Evolutionary conservation across 2,888 invertebrate species (phyloP), one percentile per base, ranked within the genome.

Genomic region (Cephus nigrinus): DNA sequence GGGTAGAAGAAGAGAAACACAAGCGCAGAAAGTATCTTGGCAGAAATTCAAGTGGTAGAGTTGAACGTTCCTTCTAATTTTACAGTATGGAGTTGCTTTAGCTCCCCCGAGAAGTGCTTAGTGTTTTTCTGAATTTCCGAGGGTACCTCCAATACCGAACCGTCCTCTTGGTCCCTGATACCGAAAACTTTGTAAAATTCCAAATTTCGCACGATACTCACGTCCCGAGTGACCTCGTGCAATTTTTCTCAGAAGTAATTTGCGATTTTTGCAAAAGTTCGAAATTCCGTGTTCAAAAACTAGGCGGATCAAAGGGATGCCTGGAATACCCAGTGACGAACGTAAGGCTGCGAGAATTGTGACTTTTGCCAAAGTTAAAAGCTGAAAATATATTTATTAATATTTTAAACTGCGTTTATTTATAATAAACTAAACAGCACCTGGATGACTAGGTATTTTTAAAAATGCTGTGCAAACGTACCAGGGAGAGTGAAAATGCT

Each of bases 11-110:
- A 73, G 73, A 73, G 32, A 31, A 34, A 34, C 73, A 12, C 73
- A 74, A 33, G 74, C 12, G 23, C 71, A 31, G 31, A 32, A 33
- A 71, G 31, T 71, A 55, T 23, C 55, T 55, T 55, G 55, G 55
- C 55, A 55, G 23, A 55, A 55, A 55, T 55, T 55, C 88, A 87
- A 82, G 82, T 80, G 69, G 68, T 75, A 83, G 83, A 86, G 87
- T 88, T 88, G 86, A 88, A 88, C 79, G 88, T 82, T 88, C 88
- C 84, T 81, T 87, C 86, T 87, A 86, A 88, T 87, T 88, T 87
- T 87, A 86, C 83, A 23, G 55, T 5, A 55, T 55, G 55, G 23
- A 55, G 55, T 23, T 55, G 23, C 80, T 81, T 30, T 33, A 74
- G 33, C 73, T 80, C 75, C 80, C 76, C 76, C 78, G 33, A 31